Base-by-base conservation (phyloP, 2,113 vertebrate species). In the Triplophysa siluroides region DNA sequence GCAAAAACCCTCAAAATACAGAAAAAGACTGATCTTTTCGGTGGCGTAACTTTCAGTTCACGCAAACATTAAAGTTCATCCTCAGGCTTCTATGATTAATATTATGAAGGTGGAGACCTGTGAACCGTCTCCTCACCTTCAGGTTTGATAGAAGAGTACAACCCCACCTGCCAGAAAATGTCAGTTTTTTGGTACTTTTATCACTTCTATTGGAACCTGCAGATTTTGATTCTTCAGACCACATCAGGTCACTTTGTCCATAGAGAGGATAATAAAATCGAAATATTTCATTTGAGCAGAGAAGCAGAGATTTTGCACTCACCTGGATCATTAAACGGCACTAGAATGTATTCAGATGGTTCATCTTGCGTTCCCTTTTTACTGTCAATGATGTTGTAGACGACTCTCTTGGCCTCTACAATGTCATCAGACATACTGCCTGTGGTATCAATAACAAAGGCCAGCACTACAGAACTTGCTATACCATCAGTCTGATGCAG, bases 401-500 rank as follows among this genome's bases (percentile, higher is more conserved):
- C 79, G 0, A 88, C 67, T 0, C 26, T 45, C 56, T 83, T 88
- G 43, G 90, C 91, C 56, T 85, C 88, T 0, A 33, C 54, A 0
- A 94, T 93, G 58, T 92, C 90, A n/a, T 91, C 82, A 2, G 23
- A 4, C 92, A 93, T 94, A 26, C 92, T 92, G 64, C 88, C 89
- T 1, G 91, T 93, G 16, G 92, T 92, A 84, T 94, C 93, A 33
- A 93, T 92, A 2, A 94, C 93, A 71, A 94, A 93, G 72, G 86
- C 89, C 23, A 94, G 69, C 0, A 92, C 91, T 7, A 91, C 85
- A 2, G 91, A 88, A n/a, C 91, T 90, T 9, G 88, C 87, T 5
- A 94, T 91, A 11, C 91, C 90, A 93, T 87, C 87, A 93, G 80
- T 78, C 92, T 93, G 85, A 71, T 26, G 80, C 19, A 80, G 2